Base-by-base conservation (phyloP, 2,888 invertebrate species). In the Apodemia hepburni region DNA sequence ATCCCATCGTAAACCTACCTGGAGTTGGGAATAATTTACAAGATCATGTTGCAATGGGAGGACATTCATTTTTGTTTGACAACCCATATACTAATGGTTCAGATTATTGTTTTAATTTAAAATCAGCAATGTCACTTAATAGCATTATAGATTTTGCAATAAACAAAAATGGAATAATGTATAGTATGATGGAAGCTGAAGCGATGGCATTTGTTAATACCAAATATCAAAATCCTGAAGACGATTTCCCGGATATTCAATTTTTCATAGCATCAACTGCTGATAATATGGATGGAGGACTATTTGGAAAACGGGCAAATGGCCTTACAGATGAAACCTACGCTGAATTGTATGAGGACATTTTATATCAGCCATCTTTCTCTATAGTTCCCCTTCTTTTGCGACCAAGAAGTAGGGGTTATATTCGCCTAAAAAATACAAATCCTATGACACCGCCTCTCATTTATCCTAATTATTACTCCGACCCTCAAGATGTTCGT, bases 381-480 rank as follows among this genome's bases (percentile, higher is more conserved):
- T 93, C 94, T 47, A 86, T 95, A 2, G 88, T 95, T 0, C 95
- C 96, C 0, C 79, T 96, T 58, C 70, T 97, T n/a, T 81, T 97
- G 74, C 86, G 97, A 61, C 97, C 97, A 0, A 93, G 89, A 68
- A 96, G 96, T 71, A 85, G 94, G 58, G 97, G 97, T 0, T 92
- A 87, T 69, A 77, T 97, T 15, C 87, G 93, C 69, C 82, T 99
- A 1, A 92, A 89, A 70, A 95, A 95, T 59, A 86, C 88, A 0
- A 93, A 96, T 77, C 96, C 97, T 0, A 87, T 92, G 62, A 92
- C 95, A 0, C 94, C 96, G 69, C 97, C 98, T 0, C 80, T 94
- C n/a, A 97, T 99, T 65, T 95, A 96, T 80, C 96, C 98, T 0
- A 98, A 98, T 80, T 98, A 98, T 80, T 95, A 94, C 73, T 83